These are phyloP conservation scores for Proctacanthus coquilletti DNA, from an alignment of 1,140 invertebrate species.

Conservation along the genomic window DNA sequence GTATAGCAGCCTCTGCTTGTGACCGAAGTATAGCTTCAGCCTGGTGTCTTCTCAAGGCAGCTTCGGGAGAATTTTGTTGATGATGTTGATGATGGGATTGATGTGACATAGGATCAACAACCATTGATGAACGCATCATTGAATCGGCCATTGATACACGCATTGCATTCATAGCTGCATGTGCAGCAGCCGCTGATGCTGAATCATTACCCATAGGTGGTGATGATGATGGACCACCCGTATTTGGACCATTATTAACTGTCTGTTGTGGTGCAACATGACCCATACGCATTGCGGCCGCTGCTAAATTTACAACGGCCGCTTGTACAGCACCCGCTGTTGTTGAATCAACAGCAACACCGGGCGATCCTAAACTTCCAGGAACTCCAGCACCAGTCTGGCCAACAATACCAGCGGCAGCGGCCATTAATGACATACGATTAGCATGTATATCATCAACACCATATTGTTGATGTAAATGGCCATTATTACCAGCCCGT, in stretches of 20 bases:
- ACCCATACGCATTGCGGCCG: constrained; percentile 62
- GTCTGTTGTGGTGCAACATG: no score
- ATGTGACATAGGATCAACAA: constrained; percentile 15
- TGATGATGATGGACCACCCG: constrained; percentile 11
- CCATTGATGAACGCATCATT: constrained; percentile 12
- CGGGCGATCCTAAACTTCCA: constrained; percentile 21
- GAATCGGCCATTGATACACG: constrained; percentile 19
- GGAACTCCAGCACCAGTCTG: constrained; percentile 41
- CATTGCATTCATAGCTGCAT: constrained; percentile 28
- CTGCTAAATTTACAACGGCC: constrained; percentile 60
- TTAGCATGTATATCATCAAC: constrained; percentile 54
- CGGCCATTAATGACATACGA: constrained; percentile 57
- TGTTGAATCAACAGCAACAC: constrained; percentile 26
- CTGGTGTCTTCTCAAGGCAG: constrained; percentile 53
- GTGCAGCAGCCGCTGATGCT: constrained; percentile 22
- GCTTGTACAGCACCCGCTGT: constrained; percentile 43
- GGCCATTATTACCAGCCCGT: constrained; percentile 9
- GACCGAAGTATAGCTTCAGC: constrained; percentile 65
- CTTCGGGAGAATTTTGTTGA: constrained; percentile 39
- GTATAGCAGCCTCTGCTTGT: constrained; percentile 64
- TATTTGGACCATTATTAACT: constrained; percentile 14
- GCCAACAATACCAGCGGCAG: constrained; percentile 41
- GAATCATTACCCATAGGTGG: constrained; percentile 15
- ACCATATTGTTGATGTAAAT: constrained; percentile 42
- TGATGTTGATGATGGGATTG: constrained; percentile 36